Evolutionary conservation across 2,797 vertebrate genomes (phyloP), one percentile per base, ranked within the genome.

Genomic region (Bovichtus variegatus): DNA sequence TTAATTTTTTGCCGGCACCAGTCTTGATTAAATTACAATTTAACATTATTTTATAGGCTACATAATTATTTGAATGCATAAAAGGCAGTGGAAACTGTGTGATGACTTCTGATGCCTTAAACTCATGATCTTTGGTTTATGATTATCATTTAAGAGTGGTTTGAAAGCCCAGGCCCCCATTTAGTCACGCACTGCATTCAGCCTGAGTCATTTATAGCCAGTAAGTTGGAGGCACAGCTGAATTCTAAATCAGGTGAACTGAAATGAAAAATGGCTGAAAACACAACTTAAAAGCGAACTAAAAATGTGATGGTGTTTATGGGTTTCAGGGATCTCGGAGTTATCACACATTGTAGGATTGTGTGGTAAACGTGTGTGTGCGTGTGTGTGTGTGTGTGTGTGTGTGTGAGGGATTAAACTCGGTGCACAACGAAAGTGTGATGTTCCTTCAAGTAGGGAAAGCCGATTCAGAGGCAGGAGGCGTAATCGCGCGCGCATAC

Each of bases 181-280:
- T 8, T 43, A 57, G 31, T 61, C 12, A 57, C 43, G 34, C 34
- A 10, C 10, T 29, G 41, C 10, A 44, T 57, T 60, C 55, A 55
- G 38, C 59, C 40, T 4, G 44, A 31, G n/a, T 23, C 19, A 29
- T 79, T 50, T 23, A 21, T 18, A 54, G 49, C 13, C 27, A 15
- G 21, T 27, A 23, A 31, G 44, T 9, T 12, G 10, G 43, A 58
- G 19, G 19, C 41, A 31, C 4, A 9, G 49, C n/a, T 41, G 31
- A 64, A 44, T 63, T 51, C 7, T 49, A 36, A 72, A 76, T 15
- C 13, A 38, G 29, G 29, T 55, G 31, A 47, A 62, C 19, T 43
- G 2, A 61, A 43, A 54, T 31, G 36, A 49, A 58, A 76, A 67
- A 61, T 18, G 16, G n/a, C 27, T 34, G 19, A 40, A 62, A 71